Percentiles rank a stretch among this genome's conserved stretches.
Conservation (phyloP, 2,113 vertebrate genomes). For the Corythaeola cristata region DNA sequence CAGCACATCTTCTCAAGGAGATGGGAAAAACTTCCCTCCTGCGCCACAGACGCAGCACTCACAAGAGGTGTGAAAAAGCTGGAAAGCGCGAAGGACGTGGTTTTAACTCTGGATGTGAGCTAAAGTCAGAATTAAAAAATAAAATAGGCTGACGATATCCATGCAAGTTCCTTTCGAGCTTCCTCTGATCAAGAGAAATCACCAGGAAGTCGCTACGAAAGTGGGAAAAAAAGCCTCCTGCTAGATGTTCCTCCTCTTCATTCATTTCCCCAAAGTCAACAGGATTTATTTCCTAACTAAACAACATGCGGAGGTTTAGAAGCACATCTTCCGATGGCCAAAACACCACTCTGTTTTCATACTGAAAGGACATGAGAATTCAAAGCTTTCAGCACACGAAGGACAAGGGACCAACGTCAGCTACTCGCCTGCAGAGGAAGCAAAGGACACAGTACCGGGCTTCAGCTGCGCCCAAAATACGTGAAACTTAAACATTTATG, state of each 20-base stretch:
- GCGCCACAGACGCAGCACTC: not conserved
- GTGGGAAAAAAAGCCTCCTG: not conserved
- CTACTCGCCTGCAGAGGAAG: not conserved
- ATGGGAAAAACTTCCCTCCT: not conserved
- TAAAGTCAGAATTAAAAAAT: not conserved
- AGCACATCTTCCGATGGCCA: not conserved
- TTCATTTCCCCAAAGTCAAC: not conserved
- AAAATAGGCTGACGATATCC: not conserved
- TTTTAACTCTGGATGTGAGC: not conserved
- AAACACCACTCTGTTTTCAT: not conserved
- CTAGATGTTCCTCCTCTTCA: not conserved
- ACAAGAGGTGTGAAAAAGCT: not conserved
- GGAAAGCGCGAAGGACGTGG: not conserved
- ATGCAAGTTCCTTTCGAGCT: not conserved
- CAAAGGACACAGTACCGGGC: accelerated
- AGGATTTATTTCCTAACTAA: not conserved
- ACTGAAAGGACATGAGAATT: not conserved
- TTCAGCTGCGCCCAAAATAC: not conserved
- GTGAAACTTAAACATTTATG: accelerated
- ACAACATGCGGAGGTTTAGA: not conserved
- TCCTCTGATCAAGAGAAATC: not conserved
- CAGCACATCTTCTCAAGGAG: not conserved
- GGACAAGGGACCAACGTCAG: not conserved
- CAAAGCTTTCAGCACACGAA: not conserved
- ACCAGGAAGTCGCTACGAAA: not conserved